Conservation (phyloP, 2,888 invertebrate species). For the Gymnocheta viridis region DNA sequence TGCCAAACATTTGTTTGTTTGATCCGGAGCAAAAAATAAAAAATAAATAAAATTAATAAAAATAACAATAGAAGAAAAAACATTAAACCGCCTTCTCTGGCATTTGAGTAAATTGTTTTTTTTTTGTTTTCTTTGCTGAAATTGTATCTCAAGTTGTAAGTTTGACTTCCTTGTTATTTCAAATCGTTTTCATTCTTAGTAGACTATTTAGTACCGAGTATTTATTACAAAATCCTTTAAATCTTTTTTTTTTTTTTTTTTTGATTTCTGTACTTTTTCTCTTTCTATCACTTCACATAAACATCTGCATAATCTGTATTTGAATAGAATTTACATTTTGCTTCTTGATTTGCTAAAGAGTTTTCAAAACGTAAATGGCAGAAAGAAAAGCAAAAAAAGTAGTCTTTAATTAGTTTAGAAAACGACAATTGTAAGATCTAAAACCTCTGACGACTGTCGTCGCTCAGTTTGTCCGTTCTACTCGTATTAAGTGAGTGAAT, state of each 20-base stretch:
- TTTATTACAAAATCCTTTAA: constrained; percentile 29
- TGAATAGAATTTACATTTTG: constrained; percentile 60
- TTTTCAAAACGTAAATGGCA: constrained; percentile 3
- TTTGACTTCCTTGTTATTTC: constrained; percentile 64
- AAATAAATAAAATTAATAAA: neutral
- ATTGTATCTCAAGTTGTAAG: constrained; percentile 22
- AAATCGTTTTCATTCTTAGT: constrained; percentile 26
- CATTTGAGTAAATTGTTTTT: constrained; percentile 26
- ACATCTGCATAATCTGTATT: constrained; percentile 68
- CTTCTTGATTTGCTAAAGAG: constrained; percentile 57
- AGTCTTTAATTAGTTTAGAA: constrained; percentile 69
- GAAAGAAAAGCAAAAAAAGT: neutral
- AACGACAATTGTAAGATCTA: constrained; percentile 54
- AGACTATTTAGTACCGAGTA: constrained; percentile 40
- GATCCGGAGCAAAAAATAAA: neutral
- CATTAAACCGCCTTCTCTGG: constrained; percentile 66
- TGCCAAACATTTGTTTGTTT: constrained; percentile 34
- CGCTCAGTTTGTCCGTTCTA: neutral
- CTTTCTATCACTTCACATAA: constrained; percentile 52
- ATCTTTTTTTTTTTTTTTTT: too few relatives aligned
- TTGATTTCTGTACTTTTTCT: neutral
- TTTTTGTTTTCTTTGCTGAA: neutral
- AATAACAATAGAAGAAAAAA: neutral
- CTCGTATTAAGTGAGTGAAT: constrained; percentile 14
- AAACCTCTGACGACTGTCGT: neutral